phyloP scores from a whole-genome alignment of 2,113 vertebrate genomes.

The Siniperca chuatsi region DNA sequence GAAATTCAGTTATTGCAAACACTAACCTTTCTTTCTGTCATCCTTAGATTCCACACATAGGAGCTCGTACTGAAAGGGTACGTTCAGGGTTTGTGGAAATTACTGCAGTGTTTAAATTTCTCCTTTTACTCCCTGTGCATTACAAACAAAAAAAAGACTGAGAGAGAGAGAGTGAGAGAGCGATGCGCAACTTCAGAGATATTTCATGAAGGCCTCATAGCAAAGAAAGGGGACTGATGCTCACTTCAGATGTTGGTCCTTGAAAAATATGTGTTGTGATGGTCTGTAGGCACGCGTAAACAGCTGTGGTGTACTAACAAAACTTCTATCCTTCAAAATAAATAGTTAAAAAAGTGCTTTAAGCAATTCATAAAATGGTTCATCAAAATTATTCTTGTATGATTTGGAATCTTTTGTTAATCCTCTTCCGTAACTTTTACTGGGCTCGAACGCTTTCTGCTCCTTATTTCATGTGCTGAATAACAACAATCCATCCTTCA shows the following conservation, averaged over 20 bases:
- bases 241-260: slow-evolving; percentile 63
- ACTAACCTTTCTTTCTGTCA: not conserved
- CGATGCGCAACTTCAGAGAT: slow-evolving; percentile 14
- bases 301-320: not conserved
- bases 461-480: slow-evolving; percentile 33
- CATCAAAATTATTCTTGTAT: not conserved
- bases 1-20: not conserved
- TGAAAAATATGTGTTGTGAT: slow-evolving; percentile 48
- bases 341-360: slow-evolving; percentile 13
- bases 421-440: not conserved
- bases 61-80: not conserved
- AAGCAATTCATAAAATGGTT: slow-evolving; percentile 15
- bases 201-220: slow-evolving; percentile 58
- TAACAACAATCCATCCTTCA: slow-evolving; percentile 36
- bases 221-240: slow-evolving; percentile 52
- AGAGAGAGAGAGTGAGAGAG: not conserved
- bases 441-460: slow-evolving; percentile 17
- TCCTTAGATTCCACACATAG: not conserved
- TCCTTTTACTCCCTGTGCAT: slow-evolving; percentile 22
- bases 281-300: slow-evolving; percentile 13
- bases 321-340: slow-evolving; percentile 8
- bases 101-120: slow-evolving; percentile 18
- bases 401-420: slow-evolving; percentile 6
- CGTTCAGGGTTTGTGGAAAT: slow-evolving; percentile 29
- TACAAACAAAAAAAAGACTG: slow-evolving; percentile 10